Evolutionary conservation across 2,113 vertebrate species (phyloP), one percentile per base, ranked within the genome.

Genomic region (Nesogale talazaci): DNA sequence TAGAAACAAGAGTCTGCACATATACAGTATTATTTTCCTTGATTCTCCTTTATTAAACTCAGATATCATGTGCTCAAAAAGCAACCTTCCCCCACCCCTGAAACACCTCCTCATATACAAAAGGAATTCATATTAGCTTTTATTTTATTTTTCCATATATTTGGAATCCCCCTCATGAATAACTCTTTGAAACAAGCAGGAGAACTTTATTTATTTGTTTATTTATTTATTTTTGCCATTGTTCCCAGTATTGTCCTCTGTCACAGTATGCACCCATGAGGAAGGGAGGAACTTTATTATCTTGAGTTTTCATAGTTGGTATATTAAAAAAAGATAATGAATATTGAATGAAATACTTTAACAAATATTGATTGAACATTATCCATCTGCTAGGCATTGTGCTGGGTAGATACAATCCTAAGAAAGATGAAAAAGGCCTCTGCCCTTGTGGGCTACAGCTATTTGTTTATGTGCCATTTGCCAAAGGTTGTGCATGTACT

Each of bases 291-390:
- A 34, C 57, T 92, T 52, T 6, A 52, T 56, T 61, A 56, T 36
- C 46, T n/a, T 82, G 46, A 59, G 61, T 29, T 93, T 88, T 83
- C 20, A 40, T 12, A 23, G 6, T 79, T 65, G 29, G 57, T 69
- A 17, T 70, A 75, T 92, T 87, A 88, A 65, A 91, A 91, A 87
- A 31, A 85, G 27, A 76, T 86, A 87, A 86, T 17, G 36, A 67
- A 72, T 83, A 22, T 67, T 52, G 23, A 94, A 52, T 85, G 69
- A 95, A 95, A 86, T 38, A 86, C 38, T 77, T 92, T 38, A 79
- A 10, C n/a, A 91, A 70, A 23, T 56, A 42, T n/a, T 78, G 29
- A 77, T 11, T 63, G 40, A 84, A 85, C n/a, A 57, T 19, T 6
- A 3, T 38, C 65, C 20, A 74, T 19, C 25, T 86, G 69, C n/a